These are phyloP conservation scores for Sinelater perroti DNA, from an alignment of 2,888 invertebrate genomes.

Conservation along the genomic window DNA sequence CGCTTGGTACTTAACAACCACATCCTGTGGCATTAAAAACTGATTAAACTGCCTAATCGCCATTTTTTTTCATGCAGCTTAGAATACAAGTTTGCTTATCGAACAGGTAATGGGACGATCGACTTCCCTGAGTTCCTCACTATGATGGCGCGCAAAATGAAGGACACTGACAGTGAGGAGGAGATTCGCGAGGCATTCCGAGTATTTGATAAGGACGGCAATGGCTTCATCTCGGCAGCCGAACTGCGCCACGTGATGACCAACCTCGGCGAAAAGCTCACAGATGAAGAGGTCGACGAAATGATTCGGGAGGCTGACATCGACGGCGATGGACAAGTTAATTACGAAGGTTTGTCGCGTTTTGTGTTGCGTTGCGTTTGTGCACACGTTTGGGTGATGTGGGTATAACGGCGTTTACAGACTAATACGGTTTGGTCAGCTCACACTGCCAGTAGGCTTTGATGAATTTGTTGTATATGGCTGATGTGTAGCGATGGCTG, in stretches of 20 bases:
- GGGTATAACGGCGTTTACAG: not conserved
- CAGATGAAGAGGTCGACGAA: slow-evolving; percentile 99
- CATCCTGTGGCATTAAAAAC: no score
- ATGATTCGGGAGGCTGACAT: slow-evolving; percentile 99
- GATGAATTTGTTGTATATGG: no score
- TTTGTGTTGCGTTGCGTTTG: slow-evolving; percentile 6
- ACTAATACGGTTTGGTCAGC: not conserved
- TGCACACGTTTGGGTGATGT: slow-evolving; percentile 6
- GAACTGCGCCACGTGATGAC: slow-evolving; percentile 99
- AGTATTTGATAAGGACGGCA: slow-evolving; percentile 99
- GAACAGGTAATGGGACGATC: slow-evolving; percentile 99
- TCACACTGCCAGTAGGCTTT: not conserved
- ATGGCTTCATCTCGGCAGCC: slow-evolving; percentile 98
- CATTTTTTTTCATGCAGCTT: no score
- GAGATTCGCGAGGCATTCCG: slow-evolving; percentile 99
- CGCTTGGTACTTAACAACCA: no score
- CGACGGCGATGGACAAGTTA: slow-evolving; percentile 99
- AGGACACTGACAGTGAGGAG: slow-evolving; percentile 99
- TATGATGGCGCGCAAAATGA: slow-evolving; percentile 99
- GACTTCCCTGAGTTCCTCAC: slow-evolving; percentile 99
- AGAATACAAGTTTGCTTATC: no score
- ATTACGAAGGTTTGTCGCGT: slow-evolving; percentile 82
- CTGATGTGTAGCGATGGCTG: no score
- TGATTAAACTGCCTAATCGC: no score
- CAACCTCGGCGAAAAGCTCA: slow-evolving; percentile 98